Conservation (phyloP, 1,140 invertebrate species). For the Caenorhabditis tropicalis region DNA sequence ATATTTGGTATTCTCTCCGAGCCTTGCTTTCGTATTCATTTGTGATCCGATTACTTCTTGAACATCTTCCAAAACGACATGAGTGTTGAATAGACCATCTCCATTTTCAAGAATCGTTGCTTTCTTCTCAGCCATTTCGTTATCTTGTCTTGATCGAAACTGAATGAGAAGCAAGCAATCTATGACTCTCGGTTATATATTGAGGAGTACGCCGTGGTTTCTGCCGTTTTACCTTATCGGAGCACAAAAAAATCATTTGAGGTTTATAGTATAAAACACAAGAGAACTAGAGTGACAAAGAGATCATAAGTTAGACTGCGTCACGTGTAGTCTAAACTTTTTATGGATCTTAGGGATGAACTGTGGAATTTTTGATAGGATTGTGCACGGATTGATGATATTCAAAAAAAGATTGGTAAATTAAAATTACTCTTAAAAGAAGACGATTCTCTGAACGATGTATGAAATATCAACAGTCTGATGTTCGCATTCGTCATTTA, state of each 20-base stretch:
- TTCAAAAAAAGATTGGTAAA: no score
- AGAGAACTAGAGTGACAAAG: neutral
- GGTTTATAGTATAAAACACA: neutral
- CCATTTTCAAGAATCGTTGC: neutral
- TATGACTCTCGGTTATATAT: neutral
- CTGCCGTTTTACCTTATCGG: neutral
- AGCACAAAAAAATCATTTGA: constrained; percentile 9
- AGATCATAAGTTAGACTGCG: neutral
- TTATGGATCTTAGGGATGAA: neutral
- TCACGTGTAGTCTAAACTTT: neutral
- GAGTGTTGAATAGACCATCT: constrained; percentile 16
- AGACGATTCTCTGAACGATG: no score
- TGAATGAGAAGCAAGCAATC: neutral
- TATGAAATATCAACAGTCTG: no score
- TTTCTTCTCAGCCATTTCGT: neutral
- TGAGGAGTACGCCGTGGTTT: neutral
- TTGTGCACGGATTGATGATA: no score
- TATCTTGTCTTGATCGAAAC: neutral
- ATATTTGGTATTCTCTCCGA: constrained; percentile 30
- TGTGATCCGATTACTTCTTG: constrained; percentile 6
- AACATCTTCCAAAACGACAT: constrained; percentile 38
- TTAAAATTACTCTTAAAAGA: no score
- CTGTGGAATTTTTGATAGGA: no score
- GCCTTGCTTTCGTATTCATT: neutral
- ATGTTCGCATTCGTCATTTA: no score